These are phyloP conservation scores for Chlorodrepanis virens DNA, from an alignment of 2,113 vertebrate species.

Conservation along the genomic window DNA sequence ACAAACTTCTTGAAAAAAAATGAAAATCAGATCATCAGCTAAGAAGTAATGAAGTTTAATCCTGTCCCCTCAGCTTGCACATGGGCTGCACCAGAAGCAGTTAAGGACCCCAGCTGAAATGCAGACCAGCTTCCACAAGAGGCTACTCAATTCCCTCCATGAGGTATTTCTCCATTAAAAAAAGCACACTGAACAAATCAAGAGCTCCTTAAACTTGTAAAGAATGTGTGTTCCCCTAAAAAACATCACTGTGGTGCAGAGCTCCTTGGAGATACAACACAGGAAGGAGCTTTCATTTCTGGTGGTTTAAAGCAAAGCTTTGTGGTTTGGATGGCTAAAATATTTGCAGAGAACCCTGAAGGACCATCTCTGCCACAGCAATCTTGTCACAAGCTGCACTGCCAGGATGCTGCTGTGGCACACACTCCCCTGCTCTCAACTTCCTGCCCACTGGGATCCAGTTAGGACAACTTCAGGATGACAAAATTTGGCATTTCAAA, in stretches of 20 bases:
- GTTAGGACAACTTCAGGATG: background rate
- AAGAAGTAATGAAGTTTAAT: background rate
- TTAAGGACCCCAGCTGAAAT: background rate
- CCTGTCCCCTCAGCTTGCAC: accelerated
- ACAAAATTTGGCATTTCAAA: background rate
- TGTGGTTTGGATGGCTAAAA: background rate
- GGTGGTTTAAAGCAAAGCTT: background rate
- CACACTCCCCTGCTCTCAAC: background rate
- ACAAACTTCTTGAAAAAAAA: background rate
- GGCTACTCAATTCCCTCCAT: background rate
- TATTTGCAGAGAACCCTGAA: background rate
- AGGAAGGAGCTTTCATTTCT: background rate
- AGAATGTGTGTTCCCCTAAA: background rate
- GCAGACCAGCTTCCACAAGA: background rate
- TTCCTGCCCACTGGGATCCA: background rate
- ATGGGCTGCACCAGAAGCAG: background rate
- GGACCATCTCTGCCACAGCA: background rate
- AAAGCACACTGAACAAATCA: background rate
- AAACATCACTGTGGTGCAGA: background rate
- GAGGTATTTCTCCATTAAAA: background rate
- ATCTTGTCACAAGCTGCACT: background rate
- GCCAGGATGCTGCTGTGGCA: background rate
- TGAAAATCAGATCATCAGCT: background rate
- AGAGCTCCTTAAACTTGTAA: too few species aligned
- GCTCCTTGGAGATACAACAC: background rate